These are phyloP conservation scores for Halcyon senegalensis DNA, from an alignment of 2,113 vertebrate genomes.

Conservation along the genomic window DNA sequence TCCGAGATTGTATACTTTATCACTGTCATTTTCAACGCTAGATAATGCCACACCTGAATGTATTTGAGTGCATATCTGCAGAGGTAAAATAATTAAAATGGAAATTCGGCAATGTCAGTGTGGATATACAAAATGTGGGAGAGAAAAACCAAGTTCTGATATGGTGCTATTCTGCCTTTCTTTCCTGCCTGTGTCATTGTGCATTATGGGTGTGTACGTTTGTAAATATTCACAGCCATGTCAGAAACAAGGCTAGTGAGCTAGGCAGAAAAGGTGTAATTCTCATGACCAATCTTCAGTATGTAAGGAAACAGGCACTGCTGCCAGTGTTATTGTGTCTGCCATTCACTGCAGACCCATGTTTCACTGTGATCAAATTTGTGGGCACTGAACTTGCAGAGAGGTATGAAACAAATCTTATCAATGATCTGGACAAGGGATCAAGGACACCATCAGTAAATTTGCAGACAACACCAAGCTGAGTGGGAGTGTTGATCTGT, in stretches of 20 bases:
- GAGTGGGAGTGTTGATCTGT: neutral
- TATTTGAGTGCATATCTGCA: neutral
- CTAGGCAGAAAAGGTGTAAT: neutral
- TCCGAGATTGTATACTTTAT: neutral
- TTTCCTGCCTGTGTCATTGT: neutral
- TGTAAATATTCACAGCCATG: neutral
- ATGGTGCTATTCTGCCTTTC: neutral
- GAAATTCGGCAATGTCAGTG: neutral
- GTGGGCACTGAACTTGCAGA: neutral
- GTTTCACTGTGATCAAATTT: neutral
- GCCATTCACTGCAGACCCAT: neutral
- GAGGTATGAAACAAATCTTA: neutral
- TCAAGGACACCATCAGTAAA: neutral
- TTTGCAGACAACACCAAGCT: neutral
- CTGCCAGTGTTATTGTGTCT: neutral
- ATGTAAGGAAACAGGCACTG: neutral
- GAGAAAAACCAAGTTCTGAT: neutral
- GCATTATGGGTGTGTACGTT: too few relatives aligned
- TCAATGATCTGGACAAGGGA: neutral
- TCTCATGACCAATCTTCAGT: neutral
- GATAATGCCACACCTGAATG: neutral
- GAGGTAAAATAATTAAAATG: conserved; percentile 26
- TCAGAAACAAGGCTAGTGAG: neutral
- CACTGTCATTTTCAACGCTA: neutral
- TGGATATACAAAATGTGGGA: neutral